These are phyloP conservation scores for Artemia sinica DNA, from an alignment of 2,888 invertebrate species.

Conservation along the genomic window DNA sequence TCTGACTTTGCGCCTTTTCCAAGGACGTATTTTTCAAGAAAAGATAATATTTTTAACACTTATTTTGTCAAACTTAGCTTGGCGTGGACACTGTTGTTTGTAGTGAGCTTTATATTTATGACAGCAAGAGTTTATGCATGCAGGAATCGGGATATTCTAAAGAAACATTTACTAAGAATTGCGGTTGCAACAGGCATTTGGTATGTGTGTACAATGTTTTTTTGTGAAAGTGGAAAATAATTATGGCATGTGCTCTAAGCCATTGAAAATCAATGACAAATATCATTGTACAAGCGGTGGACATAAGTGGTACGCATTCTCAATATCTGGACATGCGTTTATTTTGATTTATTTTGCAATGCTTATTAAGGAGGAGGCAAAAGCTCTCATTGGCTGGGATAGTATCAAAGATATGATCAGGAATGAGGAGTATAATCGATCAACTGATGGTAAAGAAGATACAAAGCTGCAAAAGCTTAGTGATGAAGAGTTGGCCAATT, in stretches of 20 bases:
- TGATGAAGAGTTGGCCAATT: constrained; percentile 46
- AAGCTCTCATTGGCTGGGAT: constrained; percentile 77
- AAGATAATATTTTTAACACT: constrained; percentile 74
- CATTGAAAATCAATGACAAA: constrained; percentile 42
- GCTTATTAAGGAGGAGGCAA: constrained; percentile 78
- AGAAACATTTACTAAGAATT: constrained; percentile 51
- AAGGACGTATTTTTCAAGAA: constrained; percentile 70
- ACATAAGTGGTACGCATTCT: constrained; percentile 20
- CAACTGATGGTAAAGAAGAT: constrained; percentile 29
- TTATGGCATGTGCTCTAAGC: constrained; percentile 27
- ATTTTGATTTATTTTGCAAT: constrained; percentile 82
- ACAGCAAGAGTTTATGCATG: constrained; percentile 68
- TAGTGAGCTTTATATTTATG: constrained; percentile 58
- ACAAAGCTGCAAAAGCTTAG: constrained; percentile 53
- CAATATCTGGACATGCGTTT: constrained; percentile 62
- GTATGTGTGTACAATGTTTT: constrained; percentile 62
- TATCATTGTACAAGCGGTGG: constrained; percentile 28
- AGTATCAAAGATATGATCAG: constrained; percentile 62
- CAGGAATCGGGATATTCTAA: constrained; percentile 49
- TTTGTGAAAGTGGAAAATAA: constrained; percentile 63
- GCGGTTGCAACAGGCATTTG: constrained; percentile 67
- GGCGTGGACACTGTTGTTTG: constrained; percentile 77
- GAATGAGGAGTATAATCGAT: constrained; percentile 58
- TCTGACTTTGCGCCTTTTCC: constrained; percentile 67
- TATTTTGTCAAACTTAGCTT: constrained; percentile 93